These are phyloP conservation scores for Vidua macroura DNA, from an alignment of 2,113 vertebrate genomes.

Conservation along the genomic window DNA sequence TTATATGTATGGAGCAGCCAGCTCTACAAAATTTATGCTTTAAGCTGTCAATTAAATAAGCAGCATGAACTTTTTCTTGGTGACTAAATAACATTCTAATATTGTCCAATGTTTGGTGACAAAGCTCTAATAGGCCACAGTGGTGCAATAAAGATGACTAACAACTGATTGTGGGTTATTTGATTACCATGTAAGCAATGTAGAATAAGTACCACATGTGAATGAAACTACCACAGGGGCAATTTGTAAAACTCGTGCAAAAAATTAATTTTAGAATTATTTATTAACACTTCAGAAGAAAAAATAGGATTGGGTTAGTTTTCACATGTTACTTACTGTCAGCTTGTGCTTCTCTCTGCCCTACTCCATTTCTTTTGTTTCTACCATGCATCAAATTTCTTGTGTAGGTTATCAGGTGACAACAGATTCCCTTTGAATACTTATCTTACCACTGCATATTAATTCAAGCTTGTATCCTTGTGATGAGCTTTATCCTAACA, in stretches of 20 bases:
- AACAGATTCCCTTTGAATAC: not conserved
- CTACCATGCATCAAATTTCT: not conserved
- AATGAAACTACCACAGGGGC: not conserved
- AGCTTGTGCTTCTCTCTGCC: not conserved
- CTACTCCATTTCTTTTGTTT: not conserved
- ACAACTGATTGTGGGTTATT: not conserved
- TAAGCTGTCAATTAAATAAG: constrained; percentile 66
- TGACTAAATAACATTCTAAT: constrained; percentile 23
- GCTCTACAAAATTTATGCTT: constrained; percentile 62
- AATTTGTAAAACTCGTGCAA: not conserved
- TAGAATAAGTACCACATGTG: not conserved
- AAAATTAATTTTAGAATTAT: constrained; percentile 3
- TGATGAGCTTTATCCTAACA: not conserved
- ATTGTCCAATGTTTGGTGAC: constrained; percentile 18
- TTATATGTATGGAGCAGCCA: constrained; percentile 32
- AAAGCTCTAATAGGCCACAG: constrained; percentile 3
- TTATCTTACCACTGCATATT: not conserved
- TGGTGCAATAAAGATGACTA: constrained; percentile 21
- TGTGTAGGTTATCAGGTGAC: not conserved
- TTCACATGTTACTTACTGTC: not conserved
- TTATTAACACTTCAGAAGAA: not conserved
- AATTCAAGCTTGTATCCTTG: not conserved
- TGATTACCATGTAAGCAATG: not conserved
- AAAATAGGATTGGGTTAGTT: not conserved
- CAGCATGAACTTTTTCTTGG: constrained; percentile 21